Base-by-base conservation (phyloP, 2,888 invertebrate species). In the Pammene fasciana region DNA sequence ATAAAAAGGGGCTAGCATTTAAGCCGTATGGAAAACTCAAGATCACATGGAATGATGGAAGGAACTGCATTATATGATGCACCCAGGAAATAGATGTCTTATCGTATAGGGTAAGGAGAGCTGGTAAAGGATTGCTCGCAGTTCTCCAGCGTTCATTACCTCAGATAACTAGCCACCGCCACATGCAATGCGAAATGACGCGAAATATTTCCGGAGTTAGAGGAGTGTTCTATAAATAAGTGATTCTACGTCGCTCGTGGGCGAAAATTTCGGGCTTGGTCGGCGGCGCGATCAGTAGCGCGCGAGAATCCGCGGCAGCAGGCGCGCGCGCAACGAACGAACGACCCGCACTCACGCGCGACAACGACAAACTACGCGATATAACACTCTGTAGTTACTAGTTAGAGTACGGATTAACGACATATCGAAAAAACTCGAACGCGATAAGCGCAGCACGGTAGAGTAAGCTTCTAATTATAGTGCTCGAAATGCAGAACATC, bases 161-260 rank as follows among this genome's bases (percentile, higher is more conserved):
- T 86, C 82, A 86, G 89, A 88, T 87, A 90, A 89, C 84, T 83
- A 83, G 79, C 82, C 74, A 80, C 80, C 75, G 80, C 83, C 78
- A 86, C 85, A 82, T 88, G 86, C 85, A 85, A 87, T 89, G 91
- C 92, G 88, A 92, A 92, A 89, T 90, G 89, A 90, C 89, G 92
- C 92, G 89, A 92, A 92, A 92, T 92, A 92, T 92, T 92, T 92
- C 92, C 92, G 92, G 92, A 91, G 92, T 92, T 88, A 86, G 87
- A 87, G 88, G 87, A 91, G 90, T 89, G 89, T 87, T 91, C 92
- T 92, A 92, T 91, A 88, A 91, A 92, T 92, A 92, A 86, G 86
- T 86, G 88, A 89, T 90, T 88, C 83, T 86, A 86, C 86, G 86
- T 85, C 82, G 90, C 82, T 85, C 87, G 92, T 92, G 92, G 92